phyloP scores from a whole-genome alignment of 2,888 invertebrate species.

The Beris morrisii region DNA sequence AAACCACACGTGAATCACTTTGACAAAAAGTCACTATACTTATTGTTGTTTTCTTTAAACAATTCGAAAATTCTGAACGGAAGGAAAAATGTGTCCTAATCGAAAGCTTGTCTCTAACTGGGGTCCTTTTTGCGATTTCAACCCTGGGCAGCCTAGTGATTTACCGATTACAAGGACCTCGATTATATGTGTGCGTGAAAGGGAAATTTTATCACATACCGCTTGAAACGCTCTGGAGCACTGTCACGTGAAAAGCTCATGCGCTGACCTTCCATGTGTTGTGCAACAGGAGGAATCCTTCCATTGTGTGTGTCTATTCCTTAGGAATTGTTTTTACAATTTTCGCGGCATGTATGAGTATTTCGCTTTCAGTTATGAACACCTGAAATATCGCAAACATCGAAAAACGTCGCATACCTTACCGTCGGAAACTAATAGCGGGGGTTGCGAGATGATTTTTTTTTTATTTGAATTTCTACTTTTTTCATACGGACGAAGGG shows the following conservation, averaged over 20 bases:
- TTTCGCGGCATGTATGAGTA: slow-evolving; percentile 4
- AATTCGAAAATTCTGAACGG: slow-evolving; percentile 19
- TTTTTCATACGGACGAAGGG: no score
- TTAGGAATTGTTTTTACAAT: slow-evolving; percentile 12
- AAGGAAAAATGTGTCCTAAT: slow-evolving; percentile 35
- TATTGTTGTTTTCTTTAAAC: no score
- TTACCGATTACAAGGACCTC: slow-evolving; percentile 12
- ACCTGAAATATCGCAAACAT: slow-evolving; percentile 27
- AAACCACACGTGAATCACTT: no score
- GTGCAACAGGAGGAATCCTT: slow-evolving; percentile 28
- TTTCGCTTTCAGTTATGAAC: slow-evolving; percentile 7
- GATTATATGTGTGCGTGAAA: slow-evolving; percentile 20
- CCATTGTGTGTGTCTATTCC: background rate
- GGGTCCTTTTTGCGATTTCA: slow-evolving; percentile 36
- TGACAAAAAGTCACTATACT: no score
- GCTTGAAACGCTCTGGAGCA: background rate
- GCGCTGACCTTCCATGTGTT: slow-evolving; percentile 22
- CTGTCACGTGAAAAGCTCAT: slow-evolving; percentile 16
- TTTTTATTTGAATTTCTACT: no score
- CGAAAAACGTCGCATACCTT: slow-evolving; percentile 20
- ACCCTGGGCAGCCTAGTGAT: slow-evolving; percentile 39
- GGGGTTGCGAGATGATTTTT: no score
- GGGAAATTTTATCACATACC: slow-evolving; percentile 31
- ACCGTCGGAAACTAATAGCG: background rate
- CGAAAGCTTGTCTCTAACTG: slow-evolving; percentile 40